Evolutionary conservation across 2,113 vertebrate species (phyloP), one percentile per base, ranked within the genome.

Genomic region (Cinclus cinclus): DNA sequence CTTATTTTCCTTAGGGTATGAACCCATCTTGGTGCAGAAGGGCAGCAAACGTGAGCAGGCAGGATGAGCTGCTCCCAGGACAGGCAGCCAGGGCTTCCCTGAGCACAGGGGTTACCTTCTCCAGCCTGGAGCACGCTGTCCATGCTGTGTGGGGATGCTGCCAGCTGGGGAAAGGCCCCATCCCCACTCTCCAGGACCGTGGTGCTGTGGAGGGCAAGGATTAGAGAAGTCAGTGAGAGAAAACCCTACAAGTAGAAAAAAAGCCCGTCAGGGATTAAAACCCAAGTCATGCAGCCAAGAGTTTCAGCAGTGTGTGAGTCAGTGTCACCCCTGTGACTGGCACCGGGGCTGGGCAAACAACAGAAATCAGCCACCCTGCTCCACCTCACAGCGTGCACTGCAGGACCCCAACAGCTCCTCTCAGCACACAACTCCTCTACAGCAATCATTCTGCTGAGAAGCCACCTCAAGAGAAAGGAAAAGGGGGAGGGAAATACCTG

Each of bases 111-210:
- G 37, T 97, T 98, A 98, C 98, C 98, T 95, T 99, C 99, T 97
- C 98, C 98, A 74, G 99, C 98, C 83, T 98, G 99, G 79, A 99
- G 98, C 89, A 98, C 98, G 4, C 99, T 99, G 98, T 99, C 99
- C 99, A 99, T 99, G 92, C 98, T 99, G 96, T 99, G 99, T 5
- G 99, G 99, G 20, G 99, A 99, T 4, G 98, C 98, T 3, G 98
- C 98, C 69, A 99, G 98, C 84, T 99, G 99, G 1, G 99, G 98
- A 88, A 99, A 99, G 92, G 96, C 95, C 23, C 97, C 58, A 4
- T 99, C 99, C 30, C 98, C 98, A 15, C 98, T 98, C 42, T 99
- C 99, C 89, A 99, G 98, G 87, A 98, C 86, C 4, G 93, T 98
- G 95, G 98, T 97, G 92, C 98, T 99, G 98, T 76, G 91, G 85